Percentiles rank a stretch among this genome's conserved stretches.
Evolutionary conservation across 2,797 vertebrate genomes (phyloP).

Genomic region (Silurus aristotelis): DNA sequence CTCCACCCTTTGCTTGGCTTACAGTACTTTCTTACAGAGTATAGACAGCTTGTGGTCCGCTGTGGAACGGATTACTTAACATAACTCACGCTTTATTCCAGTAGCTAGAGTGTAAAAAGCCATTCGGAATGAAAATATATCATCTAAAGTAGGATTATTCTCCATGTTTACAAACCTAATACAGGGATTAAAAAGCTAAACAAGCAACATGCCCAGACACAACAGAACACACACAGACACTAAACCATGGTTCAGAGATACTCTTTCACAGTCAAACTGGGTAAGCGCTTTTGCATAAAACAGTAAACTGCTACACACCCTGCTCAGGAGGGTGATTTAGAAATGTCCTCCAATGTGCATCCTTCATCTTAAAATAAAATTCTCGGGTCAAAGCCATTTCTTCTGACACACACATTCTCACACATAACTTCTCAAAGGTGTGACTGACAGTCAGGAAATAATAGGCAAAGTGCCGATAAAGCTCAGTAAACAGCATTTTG

Average conservation of each 20-base stretch:
- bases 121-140: conserved; percentile 51
- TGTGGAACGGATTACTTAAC: conserved; percentile 24
- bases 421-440: conserved; percentile 9
- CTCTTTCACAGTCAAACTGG: conserved; percentile 24
- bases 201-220: conserved; percentile 67
- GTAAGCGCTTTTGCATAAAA: conserved; percentile 28
- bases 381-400: conserved; percentile 74
- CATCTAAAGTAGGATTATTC: conserved; percentile 72
- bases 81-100: conserved; percentile 26
- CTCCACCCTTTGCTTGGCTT: conserved; percentile 24
- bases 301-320: not conserved
- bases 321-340: conserved; percentile 37
- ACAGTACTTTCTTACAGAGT: conserved; percentile 18
- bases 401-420: conserved; percentile 56
- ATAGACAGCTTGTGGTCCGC: conserved; percentile 25
- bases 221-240: conserved; percentile 46
- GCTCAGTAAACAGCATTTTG: conserved; percentile 35
- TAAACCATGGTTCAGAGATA: not conserved
- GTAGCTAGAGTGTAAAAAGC: conserved; percentile 40
- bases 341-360: conserved; percentile 54
- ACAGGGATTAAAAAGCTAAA: conserved; percentile 72
- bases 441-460: conserved; percentile 34
- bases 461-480: conserved; percentile 34
- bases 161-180: conserved; percentile 74
- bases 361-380: conserved; percentile 69